These are phyloP conservation scores for Typhlichthys subterraneus DNA, from an alignment of 2,797 vertebrate genomes.

Conservation along the genomic window DNA sequence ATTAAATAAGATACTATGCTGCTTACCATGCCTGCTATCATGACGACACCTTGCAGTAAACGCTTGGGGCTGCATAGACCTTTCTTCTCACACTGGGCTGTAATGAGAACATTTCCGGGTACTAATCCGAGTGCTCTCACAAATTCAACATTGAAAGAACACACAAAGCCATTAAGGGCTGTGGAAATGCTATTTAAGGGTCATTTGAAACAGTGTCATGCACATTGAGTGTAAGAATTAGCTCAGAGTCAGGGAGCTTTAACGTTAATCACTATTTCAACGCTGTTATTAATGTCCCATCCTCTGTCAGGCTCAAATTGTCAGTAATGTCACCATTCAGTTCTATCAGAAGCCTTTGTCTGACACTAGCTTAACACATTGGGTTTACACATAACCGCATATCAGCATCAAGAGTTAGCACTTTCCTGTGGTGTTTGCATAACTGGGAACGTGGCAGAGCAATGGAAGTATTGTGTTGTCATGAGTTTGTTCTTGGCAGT, in stretches of 20 bases:
- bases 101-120: conserved; percentile 60
- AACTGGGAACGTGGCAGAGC: background rate
- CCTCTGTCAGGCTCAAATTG: conserved; percentile 24
- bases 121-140: conserved; percentile 62
- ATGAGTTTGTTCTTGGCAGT: conserved; percentile 12
- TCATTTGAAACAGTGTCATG: conserved; percentile 42
- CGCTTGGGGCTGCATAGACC: conserved; percentile 23
- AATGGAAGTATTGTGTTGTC: conserved; percentile 6
- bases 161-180: conserved; percentile 49
- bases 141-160: conserved; percentile 51
- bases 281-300: conserved; percentile 48
- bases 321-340: conserved; percentile 17
- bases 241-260: conserved; percentile 52
- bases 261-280: conserved; percentile 48
- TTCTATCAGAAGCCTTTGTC: background rate
- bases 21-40: background rate
- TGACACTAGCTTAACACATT: no score
- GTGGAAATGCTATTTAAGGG: conserved; percentile 47
- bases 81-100: conserved; percentile 15
- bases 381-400: no score
- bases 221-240: conserved; percentile 49
- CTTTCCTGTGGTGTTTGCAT: background rate
- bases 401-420: background rate
- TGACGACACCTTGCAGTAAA: conserved; percentile 31
- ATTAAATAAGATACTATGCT: no score